Percentiles rank a stretch among this genome's conserved stretches.
phyloP scores from a whole-genome alignment of 2,888 invertebrate species.

The Agonopterix alstromeriana region DNA sequence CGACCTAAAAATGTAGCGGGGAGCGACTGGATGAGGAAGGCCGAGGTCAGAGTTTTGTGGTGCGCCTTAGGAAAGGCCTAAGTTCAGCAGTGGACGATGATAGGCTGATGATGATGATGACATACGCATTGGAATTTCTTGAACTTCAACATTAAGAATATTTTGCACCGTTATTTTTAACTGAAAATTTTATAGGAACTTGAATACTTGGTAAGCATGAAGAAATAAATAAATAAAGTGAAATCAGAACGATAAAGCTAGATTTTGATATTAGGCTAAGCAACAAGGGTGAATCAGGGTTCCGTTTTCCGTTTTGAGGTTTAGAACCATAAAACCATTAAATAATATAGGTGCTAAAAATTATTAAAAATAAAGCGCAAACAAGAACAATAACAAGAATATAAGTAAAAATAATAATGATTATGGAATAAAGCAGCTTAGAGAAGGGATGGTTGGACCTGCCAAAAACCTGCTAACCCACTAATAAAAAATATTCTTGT shows the following conservation, averaged over 20 bases:
- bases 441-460: background rate
- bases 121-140: too few relatives aligned
- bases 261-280: background rate
- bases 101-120: too few relatives aligned
- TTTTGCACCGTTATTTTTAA: background rate
- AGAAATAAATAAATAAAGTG: background rate
- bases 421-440: background rate
- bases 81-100: too few relatives aligned
- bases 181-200: background rate
- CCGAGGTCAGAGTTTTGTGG: too few relatives aligned
- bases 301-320: background rate
- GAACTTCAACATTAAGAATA: too few relatives aligned
- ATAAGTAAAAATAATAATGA: background rate
- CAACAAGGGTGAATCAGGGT: background rate
- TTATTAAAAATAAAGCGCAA: background rate
- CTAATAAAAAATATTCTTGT: background rate
- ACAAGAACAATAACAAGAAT: background rate
- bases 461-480: background rate
- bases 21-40: too few relatives aligned
- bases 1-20: too few relatives aligned
- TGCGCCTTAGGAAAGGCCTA: too few relatives aligned
- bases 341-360: background rate
- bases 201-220: too few relatives aligned
- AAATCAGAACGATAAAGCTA: background rate
- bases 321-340: too few relatives aligned